Conservation (phyloP, 2,888 invertebrate species). For the Heliconius cydno region DNA sequence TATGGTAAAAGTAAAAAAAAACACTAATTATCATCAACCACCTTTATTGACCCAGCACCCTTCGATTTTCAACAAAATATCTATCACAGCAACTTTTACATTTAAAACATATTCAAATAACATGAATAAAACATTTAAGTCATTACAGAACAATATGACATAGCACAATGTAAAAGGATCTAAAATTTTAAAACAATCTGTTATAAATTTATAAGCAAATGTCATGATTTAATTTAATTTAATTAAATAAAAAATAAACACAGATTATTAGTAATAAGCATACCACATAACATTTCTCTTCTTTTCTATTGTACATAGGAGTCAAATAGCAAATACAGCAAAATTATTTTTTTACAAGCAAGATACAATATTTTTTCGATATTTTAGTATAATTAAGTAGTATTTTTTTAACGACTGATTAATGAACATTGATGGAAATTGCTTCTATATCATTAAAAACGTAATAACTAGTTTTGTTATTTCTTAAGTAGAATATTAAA, state of each 20-base stretch:
- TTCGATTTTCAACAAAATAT: conserved; percentile 63
- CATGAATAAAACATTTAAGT: background rate
- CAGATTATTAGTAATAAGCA: background rate
- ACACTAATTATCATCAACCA: conserved; percentile 65
- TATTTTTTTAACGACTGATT: too few relatives aligned
- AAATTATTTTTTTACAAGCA: too few relatives aligned
- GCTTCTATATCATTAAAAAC: too few relatives aligned
- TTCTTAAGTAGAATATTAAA: background rate
- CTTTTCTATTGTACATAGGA: background rate
- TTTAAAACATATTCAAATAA: conserved; percentile 44
- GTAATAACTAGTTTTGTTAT: background rate
- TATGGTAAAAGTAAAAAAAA: too few relatives aligned
- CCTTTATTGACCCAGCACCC: conserved; percentile 77
- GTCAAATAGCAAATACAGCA: background rate
- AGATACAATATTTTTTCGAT: background rate
- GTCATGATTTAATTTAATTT: background rate
- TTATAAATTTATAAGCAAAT: background rate
- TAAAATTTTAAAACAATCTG: background rate
- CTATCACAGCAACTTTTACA: conserved; percentile 74
- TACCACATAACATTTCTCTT: background rate
- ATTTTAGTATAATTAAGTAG: too few relatives aligned
- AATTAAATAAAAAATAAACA: too few relatives aligned
- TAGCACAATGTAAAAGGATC: conserved; percentile 1
- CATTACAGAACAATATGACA: background rate
- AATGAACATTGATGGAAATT: too few relatives aligned